phyloP scores from a whole-genome alignment of 2,797 vertebrate genomes.

The Argentina silus region DNA sequence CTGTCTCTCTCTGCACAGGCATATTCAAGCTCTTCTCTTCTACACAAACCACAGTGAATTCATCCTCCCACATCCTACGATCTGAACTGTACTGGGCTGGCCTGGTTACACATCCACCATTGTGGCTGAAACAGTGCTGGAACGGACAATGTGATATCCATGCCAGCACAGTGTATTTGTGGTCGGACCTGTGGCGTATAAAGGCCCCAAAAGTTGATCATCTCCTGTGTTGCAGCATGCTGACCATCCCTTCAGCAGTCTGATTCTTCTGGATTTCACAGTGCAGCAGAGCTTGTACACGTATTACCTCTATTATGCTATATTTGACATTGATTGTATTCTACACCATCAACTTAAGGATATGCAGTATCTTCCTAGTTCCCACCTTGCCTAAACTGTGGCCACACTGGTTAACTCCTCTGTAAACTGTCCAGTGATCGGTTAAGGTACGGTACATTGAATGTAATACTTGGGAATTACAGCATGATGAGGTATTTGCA shows the following conservation, averaged over 20 bases:
- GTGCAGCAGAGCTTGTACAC: neutral
- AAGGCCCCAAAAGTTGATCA: neutral
- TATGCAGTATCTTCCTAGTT: too few relatives aligned
- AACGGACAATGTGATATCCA: too few relatives aligned
- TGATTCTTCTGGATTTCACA: neutral
- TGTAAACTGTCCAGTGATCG: neutral
- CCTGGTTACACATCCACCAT: too few relatives aligned
- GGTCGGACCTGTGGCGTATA: too few relatives aligned
- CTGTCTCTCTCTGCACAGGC: neutral
- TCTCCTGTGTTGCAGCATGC: neutral
- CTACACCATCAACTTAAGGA: too few relatives aligned
- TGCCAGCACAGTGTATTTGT: too few relatives aligned
- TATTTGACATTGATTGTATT: neutral
- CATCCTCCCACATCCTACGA: too few relatives aligned
- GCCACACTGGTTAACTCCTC: too few relatives aligned
- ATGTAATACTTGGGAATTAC: conserved; percentile 11
- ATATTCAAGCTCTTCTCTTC: neutral
- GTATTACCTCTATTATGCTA: too few relatives aligned
- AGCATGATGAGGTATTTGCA: conserved; percentile 20
- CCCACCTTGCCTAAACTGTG: too few relatives aligned
- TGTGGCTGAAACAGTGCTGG: too few relatives aligned
- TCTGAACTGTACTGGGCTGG: too few relatives aligned
- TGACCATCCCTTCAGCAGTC: neutral
- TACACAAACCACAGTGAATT: neutral
- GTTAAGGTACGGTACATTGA: neutral